Percentiles rank a stretch among this genome's conserved stretches.
phyloP scores from a whole-genome alignment of 2,113 vertebrate genomes.

The Gymnarchus niloticus region DNA sequence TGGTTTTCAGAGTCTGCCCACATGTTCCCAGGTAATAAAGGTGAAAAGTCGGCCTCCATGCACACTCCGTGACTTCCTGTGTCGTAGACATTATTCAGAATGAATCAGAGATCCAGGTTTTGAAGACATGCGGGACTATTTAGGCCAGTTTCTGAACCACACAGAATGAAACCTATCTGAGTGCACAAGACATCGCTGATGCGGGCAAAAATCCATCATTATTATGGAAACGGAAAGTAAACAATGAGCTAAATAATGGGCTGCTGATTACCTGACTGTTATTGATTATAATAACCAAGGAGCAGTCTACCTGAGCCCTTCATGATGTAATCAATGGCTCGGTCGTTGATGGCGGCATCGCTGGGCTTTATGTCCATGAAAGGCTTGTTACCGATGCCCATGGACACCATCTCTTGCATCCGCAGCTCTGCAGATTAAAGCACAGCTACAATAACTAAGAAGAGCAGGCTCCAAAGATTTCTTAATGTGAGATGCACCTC shows the following conservation, averaged over 20 bases:
- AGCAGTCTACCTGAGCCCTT: constrained; percentile 63
- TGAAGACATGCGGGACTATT: not conserved
- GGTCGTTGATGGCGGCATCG: constrained; percentile 67
- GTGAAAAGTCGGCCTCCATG: not conserved
- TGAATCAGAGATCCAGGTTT: not conserved
- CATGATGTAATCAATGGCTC: constrained; percentile 66
- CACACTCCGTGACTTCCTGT: not conserved
- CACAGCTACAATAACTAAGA: not conserved
- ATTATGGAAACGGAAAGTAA: not conserved
- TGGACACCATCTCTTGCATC: constrained; percentile 75
- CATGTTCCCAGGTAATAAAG: not conserved
- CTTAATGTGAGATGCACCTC: not conserved
- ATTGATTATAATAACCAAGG: not conserved
- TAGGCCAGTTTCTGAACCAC: no score
- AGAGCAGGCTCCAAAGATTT: not conserved
- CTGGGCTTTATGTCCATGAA: constrained; percentile 76
- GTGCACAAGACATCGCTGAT: not conserved
- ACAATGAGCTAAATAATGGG: not conserved
- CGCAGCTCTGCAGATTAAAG: constrained; percentile 60
- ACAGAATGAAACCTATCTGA: no score
- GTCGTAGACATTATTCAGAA: not conserved
- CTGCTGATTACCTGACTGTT: not conserved
- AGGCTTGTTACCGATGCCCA: constrained; percentile 75
- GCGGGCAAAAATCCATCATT: not conserved
- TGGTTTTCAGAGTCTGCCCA: not conserved